Evolutionary conservation across 2,797 vertebrate species (phyloP), one percentile per base, ranked within the genome.

Genomic region (Leucoraja ocellata): DNA sequence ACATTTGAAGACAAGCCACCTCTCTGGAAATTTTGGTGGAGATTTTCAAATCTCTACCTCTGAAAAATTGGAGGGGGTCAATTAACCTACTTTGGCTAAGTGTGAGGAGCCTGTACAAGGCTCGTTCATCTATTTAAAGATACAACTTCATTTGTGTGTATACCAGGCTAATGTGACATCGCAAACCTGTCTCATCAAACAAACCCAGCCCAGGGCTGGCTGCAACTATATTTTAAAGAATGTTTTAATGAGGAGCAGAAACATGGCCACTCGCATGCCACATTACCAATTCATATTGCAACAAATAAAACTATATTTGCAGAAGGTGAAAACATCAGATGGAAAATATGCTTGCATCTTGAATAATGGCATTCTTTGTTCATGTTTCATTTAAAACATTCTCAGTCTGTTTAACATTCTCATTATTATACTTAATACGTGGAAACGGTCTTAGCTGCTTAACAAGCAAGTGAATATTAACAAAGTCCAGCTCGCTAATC

Each of bases 381-480:
- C 11, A 23, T 46, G 46, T 63, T 86, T n/a, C 14, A 68, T 32
- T 65, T 65, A 88, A 88, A 86, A 39, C 2, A 16, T 16, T 16
- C 28, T 32, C 58, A 65, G 9, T 65, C 58, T 78, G 8, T 84
- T 84, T 23, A 28, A 91, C 39, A 54, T 74, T 92, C 5, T 39
- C 65, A 28, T 92, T 54, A 71, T 91, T 92, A 92, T n/a, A 54
- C 21, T 73, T 23, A 71, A 28, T 9, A n/a, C 14, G 4, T 54
- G 0, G 6, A 74, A 71, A 54, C 4, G 3, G 23, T 46, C 23
- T 46, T 54, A 11, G 10, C 71, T 54, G 6, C 90, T 76, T 76
- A 74, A 74, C 71, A 23, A 76, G 4, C 39, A 91, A 92, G 71
- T 54, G 68, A 76, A 73, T 92, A 92, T 92, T 68, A 65, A 78